Base-by-base conservation (phyloP, 30 jellyfish, hydroid and myxozoan genomes). In the Cassiopea xamachana region DNA sequence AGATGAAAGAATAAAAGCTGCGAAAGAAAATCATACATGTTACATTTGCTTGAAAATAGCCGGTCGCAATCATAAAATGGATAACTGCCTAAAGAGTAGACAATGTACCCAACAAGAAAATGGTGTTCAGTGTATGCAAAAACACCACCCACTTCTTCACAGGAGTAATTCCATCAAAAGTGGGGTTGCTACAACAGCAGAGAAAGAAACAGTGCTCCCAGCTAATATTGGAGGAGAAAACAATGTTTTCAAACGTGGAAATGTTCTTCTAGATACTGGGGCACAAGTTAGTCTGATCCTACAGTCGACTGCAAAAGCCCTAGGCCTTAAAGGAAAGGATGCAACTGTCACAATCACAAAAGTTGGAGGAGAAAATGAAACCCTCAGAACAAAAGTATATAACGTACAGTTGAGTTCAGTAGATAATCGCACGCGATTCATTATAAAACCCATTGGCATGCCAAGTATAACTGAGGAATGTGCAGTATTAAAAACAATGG, bases 281-380 rank as follows among this genome's bases (percentile, higher is more conserved):
- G 97, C 92, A 69, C 92, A 81, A 44, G 51, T 90, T 80, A 77
- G 88, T 48, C 58, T 90, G 85, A 90, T 90, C 13, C 78, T 88
- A 15, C 80, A 82, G 51, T 88, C 61, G 47, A 75, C 88, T 10
- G 93, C 93, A 60, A 77, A 74, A 82, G 59, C 48, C 10, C 62
- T 86, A 61, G 90, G 93, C 16, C 86, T 86, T 7, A 77, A 74
- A 2, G 98, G 98, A 17, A 67, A 80, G 74, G 64, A 79, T 47
- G 91, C 60, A 1, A 50, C 85, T 1, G 85, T 86, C 58, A 71
- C 85, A 8, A 85, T 92, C 10, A 79, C 96, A 1, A 80, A 85
- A 79, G 93, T 86, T 60, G 98, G 89, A 48, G 93, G 96, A 86
- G 85, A 90, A 62, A 82, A 81, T 68, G 90, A 82, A 81, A 73